phyloP scores from a whole-genome alignment of 2,888 invertebrate species.

The Loripinus fragilis region DNA sequence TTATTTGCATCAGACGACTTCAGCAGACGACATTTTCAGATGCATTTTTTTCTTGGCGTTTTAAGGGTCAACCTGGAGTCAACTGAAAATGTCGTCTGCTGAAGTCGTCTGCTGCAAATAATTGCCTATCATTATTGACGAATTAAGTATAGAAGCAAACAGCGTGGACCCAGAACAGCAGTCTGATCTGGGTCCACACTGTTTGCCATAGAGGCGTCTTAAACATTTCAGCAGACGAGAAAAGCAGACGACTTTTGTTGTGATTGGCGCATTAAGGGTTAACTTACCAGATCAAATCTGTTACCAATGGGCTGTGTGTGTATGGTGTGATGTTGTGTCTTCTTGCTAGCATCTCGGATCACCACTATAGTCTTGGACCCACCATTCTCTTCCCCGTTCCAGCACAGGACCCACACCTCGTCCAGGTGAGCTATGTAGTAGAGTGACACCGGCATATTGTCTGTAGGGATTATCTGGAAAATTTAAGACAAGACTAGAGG shows the following conservation, averaged over 20 bases:
- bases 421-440: constrained; percentile 89
- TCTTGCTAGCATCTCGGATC: constrained; percentile 89
- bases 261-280: neutral
- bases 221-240: too few species aligned
- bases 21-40: too few species aligned
- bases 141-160: too few species aligned
- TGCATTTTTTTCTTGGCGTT: too few species aligned
- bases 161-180: neutral
- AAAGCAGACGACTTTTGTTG: neutral
- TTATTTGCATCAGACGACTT: too few species aligned
- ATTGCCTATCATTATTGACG: too few species aligned
- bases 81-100: too few species aligned
- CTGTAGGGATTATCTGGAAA: constrained; percentile 88
- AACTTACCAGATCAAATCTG: constrained; percentile 88
- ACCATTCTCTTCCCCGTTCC: constrained; percentile 85
- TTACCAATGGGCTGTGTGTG: constrained; percentile 88
- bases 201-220: too few species aligned
- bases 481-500: too few species aligned
- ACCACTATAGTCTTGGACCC: constrained; percentile 89
- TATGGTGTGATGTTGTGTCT: constrained; percentile 88
- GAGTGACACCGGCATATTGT: constrained; percentile 89
- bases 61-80: too few species aligned
- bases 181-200: neutral
- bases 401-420: constrained; percentile 90
- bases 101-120: too few species aligned